Percentiles rank a stretch among this genome's conserved stretches.
Evolutionary conservation across 2,113 vertebrate species (phyloP).

Genomic region (Callopanchax toddi): DNA sequence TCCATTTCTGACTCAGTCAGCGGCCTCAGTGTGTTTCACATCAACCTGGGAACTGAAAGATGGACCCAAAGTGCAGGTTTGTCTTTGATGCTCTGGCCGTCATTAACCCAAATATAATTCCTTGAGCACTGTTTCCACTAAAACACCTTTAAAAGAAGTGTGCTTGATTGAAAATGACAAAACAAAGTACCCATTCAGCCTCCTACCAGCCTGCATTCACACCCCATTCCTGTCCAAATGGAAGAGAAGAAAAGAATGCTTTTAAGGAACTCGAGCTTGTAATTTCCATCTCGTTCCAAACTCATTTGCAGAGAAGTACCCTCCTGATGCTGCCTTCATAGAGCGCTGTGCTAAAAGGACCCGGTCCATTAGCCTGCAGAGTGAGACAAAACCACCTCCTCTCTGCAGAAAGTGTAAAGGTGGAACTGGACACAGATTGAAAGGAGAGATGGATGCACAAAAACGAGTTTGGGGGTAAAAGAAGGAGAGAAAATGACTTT

Average conservation of each 20-base stretch:
- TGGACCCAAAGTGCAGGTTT: conserved; percentile 47
- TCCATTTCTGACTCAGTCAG: conserved; percentile 29
- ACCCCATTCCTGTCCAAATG: conserved; percentile 53
- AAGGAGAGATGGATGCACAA: neutral
- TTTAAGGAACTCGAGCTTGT: conserved; percentile 67
- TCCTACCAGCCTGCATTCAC: conserved; percentile 37
- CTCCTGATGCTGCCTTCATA: conserved; percentile 64
- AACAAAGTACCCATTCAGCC: conserved; percentile 29
- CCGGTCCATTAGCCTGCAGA: conserved; percentile 60
- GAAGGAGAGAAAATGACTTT: conserved; percentile 36
- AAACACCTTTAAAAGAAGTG: conserved; percentile 56
- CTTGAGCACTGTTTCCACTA: conserved; percentile 57
- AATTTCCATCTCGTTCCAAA: conserved; percentile 77
- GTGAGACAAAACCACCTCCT: conserved; percentile 12
- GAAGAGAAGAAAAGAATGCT: conserved; percentile 52
- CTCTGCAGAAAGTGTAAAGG: conserved; percentile 6
- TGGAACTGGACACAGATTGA: conserved; percentile 4
- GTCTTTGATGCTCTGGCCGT: conserved; percentile 58
- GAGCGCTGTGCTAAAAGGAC: conserved; percentile 51
- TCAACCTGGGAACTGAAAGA: conserved; percentile 52
- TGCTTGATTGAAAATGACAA: conserved; percentile 72
- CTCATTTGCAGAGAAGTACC: conserved; percentile 70
- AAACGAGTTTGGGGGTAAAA: neutral
- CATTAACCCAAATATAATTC: conserved; percentile 77
- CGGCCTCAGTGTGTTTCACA: conserved; percentile 31